A percentile compares a stretch with the other conserved stretches of the same genome.
Conservation (phyloP, 2,113 vertebrate genomes). For the Oreochromis tanganicae region DNA sequence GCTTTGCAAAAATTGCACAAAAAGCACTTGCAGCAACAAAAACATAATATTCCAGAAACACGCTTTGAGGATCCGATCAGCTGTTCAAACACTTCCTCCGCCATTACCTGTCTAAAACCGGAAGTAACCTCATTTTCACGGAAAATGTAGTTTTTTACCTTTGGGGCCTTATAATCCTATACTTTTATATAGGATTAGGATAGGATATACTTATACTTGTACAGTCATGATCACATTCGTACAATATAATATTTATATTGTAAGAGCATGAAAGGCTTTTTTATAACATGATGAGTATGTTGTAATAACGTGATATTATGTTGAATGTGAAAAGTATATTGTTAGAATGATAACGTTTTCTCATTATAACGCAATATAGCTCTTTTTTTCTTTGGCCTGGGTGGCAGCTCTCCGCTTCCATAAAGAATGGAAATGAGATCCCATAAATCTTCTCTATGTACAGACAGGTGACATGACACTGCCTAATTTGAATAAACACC, state of each 20-base stretch:
- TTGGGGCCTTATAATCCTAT: neutral
- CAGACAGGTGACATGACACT: too few relatives aligned
- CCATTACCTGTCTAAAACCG: neutral
- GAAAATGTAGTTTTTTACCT: neutral
- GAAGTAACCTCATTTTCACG: neutral
- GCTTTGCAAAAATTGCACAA: neutral
- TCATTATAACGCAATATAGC: too few relatives aligned
- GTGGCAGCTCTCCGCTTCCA: too few relatives aligned
- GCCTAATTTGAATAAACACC: too few relatives aligned
- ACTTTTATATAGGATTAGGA: neutral
- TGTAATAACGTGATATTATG: too few relatives aligned
- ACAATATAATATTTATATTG: neutral
- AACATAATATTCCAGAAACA: neutral
- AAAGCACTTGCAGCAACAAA: neutral
- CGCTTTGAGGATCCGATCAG: neutral
- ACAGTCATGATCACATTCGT: neutral
- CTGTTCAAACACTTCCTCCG: neutral
- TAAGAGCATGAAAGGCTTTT: too few relatives aligned
- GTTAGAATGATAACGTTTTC: accelerated
- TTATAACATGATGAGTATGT: accelerated
- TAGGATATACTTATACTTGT: neutral
- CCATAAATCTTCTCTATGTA: too few relatives aligned
- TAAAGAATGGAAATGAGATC: too few relatives aligned
- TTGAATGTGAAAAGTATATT: too few relatives aligned
- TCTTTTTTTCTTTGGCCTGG: too few relatives aligned